Conservation (phyloP, 2,888 invertebrate genomes). For the Calliopum simillimum region DNA sequence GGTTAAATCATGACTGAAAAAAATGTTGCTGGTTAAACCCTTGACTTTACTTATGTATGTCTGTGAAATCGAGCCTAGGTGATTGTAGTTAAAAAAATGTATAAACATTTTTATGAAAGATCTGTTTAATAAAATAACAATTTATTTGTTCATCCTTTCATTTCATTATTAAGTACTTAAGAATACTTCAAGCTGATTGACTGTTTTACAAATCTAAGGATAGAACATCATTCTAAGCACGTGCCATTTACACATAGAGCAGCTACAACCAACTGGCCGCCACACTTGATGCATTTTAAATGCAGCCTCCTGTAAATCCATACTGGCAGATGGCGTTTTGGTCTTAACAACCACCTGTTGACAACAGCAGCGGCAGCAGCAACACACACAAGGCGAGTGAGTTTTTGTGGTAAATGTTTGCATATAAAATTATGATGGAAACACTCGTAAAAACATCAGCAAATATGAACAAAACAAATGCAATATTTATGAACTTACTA, state of each 20-base stretch:
- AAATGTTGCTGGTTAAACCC: too few relatives aligned
- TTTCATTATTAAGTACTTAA: too few relatives aligned
- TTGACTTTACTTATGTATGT: too few relatives aligned
- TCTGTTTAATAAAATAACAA: conserved; percentile 16
- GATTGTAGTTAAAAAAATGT: too few relatives aligned
- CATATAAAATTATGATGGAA: conserved; percentile 7
- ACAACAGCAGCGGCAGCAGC: background rate
- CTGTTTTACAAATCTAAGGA: conserved; percentile 2
- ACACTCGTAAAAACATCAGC: background rate
- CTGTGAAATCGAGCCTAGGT: too few relatives aligned
- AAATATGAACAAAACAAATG: background rate
- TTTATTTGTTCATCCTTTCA: background rate
- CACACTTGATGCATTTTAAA: conserved; percentile 28
- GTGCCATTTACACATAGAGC: conserved; percentile 27
- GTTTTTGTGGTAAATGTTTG: background rate
- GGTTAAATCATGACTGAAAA: too few relatives aligned
- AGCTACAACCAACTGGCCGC: background rate
- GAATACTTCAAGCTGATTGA: too few relatives aligned
- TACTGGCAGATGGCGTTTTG: conserved; percentile 22
- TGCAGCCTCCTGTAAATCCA: conserved; percentile 22
- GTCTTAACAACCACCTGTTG: conserved; percentile 26
- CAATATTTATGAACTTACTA: background rate
- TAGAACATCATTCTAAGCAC: conserved; percentile 35
- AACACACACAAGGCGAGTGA: background rate
- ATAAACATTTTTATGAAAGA: too few relatives aligned